Evolutionary conservation across 2,797 vertebrate species (phyloP).

Genomic region (Diplodus sargus): DNA sequence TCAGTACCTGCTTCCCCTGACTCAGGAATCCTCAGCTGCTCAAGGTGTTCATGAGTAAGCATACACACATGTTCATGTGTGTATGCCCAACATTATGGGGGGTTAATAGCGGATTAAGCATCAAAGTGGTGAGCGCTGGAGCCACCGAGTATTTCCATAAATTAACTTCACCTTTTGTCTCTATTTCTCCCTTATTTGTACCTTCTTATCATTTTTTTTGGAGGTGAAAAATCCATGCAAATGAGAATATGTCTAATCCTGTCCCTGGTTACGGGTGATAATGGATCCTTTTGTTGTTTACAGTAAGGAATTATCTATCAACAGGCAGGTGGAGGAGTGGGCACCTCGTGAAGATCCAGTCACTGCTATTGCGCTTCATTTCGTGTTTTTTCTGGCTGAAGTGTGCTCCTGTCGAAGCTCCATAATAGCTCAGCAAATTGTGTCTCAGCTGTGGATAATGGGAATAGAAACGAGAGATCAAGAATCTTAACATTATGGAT

Average conservation of each 20-base stretch:
- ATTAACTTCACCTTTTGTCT: slow-evolving; percentile 77
- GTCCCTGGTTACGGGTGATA: slow-evolving; percentile 70
- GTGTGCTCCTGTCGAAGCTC: neutral
- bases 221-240: slow-evolving; percentile 60
- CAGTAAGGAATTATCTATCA: slow-evolving; percentile 45
- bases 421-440: slow-evolving; percentile 14
- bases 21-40: slow-evolving; percentile 49
- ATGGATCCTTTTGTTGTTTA: slow-evolving; percentile 60
- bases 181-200: slow-evolving; percentile 59
- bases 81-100: slow-evolving; percentile 34
- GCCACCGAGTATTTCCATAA: slow-evolving; percentile 76
- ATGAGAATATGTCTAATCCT: slow-evolving; percentile 67
- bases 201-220: slow-evolving; percentile 61
- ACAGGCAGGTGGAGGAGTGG: slow-evolving; percentile 51
- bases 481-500: slow-evolving; percentile 16
- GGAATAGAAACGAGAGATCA: slow-evolving; percentile 27
- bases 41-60: slow-evolving; percentile 11
- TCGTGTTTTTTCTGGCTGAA: slow-evolving; percentile 24
- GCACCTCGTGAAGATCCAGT: slow-evolving; percentile 43
- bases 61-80: slow-evolving; percentile 25
- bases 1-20: slow-evolving; percentile 46
- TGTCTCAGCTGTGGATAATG: slow-evolving; percentile 10
- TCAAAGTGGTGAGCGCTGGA: slow-evolving; percentile 63
- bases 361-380: slow-evolving; percentile 22
- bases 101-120: slow-evolving; percentile 75